Conservation (phyloP, 2,888 invertebrate species). For the Diploptera punctata region DNA sequence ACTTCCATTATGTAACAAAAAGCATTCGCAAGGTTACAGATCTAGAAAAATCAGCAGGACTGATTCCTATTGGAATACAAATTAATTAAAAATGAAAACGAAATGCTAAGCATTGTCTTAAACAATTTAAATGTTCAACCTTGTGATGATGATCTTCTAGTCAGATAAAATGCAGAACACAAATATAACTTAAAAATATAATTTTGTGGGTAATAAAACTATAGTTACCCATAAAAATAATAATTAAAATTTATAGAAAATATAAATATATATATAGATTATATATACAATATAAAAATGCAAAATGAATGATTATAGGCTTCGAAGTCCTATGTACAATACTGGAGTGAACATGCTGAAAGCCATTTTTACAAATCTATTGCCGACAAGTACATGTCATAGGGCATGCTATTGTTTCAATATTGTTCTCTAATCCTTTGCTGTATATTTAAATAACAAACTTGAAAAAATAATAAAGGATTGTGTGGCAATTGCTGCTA, state of each 20-base stretch:
- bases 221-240: neutral
- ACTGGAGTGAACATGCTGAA: neutral
- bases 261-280: neutral
- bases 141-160: neutral
- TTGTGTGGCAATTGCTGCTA: neutral
- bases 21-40: too few relatives aligned
- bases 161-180: neutral
- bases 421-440: slow-evolving; percentile 5
- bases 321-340: neutral
- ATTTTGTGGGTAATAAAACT: neutral
- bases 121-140: neutral
- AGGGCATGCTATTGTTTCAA: neutral
- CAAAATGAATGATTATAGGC: neutral
- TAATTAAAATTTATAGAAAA: neutral
- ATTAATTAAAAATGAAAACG: too few relatives aligned
- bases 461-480: neutral
- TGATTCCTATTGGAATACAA: too few relatives aligned
- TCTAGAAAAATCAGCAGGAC: too few relatives aligned
- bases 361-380: neutral
- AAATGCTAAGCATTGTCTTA: too few relatives aligned
- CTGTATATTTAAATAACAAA: neutral
- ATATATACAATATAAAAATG: neutral
- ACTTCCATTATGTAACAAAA: too few relatives aligned
- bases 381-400: neutral
- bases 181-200: neutral